A percentile compares a stretch with the other conserved stretches of the same genome.
Evolutionary conservation across 2,113 vertebrate genomes (phyloP).

Genomic region (Oxygymnocypris stewartii): DNA sequence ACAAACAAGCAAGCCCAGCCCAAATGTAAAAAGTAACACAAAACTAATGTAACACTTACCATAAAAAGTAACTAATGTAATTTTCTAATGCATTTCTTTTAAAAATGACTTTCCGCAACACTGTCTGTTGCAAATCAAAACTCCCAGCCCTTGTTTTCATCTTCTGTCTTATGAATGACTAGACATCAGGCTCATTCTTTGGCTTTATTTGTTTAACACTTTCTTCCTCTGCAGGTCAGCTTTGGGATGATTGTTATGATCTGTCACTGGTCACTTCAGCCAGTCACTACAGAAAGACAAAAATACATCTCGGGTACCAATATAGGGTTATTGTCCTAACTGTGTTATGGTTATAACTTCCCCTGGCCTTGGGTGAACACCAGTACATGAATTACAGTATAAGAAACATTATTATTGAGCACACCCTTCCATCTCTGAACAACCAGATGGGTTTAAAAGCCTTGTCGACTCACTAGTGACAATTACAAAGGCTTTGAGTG

Average conservation of each 20-base stretch:
- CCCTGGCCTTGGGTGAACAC: background rate
- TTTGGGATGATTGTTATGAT: background rate
- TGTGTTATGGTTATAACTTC: background rate
- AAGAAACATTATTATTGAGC: background rate
- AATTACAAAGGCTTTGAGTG: background rate
- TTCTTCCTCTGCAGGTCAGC: background rate
- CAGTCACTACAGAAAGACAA: constrained; percentile 1
- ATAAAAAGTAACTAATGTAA: background rate
- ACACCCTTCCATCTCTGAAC: background rate
- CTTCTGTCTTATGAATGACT: background rate
- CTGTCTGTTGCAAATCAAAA: background rate
- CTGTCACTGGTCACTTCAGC: constrained; percentile 11
- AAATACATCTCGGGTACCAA: constrained; percentile 4
- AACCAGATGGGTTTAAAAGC: background rate
- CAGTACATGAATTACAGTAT: background rate
- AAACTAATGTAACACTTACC: background rate
- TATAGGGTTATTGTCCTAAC: background rate
- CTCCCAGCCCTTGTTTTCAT: background rate
- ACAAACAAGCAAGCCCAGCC: background rate
- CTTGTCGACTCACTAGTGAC: background rate
- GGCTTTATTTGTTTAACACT: background rate
- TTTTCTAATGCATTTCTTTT: background rate
- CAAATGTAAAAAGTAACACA: background rate
- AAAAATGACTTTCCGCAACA: background rate
- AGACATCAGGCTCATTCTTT: background rate